These are phyloP conservation scores for cattle (Bos taurus) DNA, from an alignment of 2,113 vertebrate genomes.

Conservation along the genomic window DNA sequence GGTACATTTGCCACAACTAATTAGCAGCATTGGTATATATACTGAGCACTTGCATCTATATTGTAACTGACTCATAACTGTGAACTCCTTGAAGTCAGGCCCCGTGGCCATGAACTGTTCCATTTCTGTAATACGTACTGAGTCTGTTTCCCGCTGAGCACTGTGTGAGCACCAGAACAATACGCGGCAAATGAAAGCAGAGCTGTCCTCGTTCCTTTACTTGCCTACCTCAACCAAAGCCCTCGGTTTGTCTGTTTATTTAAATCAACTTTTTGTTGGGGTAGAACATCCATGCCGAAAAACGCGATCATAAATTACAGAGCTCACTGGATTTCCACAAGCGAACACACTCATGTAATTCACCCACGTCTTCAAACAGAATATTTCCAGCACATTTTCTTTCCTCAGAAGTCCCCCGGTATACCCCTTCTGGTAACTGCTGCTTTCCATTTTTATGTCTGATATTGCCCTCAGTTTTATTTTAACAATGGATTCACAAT, in stretches of 20 bases:
- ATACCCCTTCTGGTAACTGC: background rate
- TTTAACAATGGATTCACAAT: constrained; percentile 32
- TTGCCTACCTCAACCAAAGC: background rate
- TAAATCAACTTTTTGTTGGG: background rate
- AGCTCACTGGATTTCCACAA: background rate
- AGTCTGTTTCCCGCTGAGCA: background rate
- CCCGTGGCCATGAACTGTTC: background rate
- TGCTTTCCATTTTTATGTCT: background rate
- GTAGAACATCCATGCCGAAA: background rate
- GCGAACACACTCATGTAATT: background rate
- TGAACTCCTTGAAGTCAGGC: background rate
- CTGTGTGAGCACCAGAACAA: background rate
- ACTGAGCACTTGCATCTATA: background rate
- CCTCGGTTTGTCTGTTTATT: background rate
- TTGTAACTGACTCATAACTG: background rate
- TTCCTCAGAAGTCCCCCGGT: background rate
- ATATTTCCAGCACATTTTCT: background rate
- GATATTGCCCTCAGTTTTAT: constrained; percentile 21
- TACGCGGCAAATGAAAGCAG: background rate
- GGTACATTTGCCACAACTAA: background rate
- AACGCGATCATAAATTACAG: background rate
- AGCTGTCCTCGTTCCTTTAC: background rate
- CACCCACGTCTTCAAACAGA: constrained; percentile 18
- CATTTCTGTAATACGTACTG: background rate
- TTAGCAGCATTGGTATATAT: background rate